phyloP scores from a whole-genome alignment of 2,888 invertebrate species.

The Pogonocherus hispidulus region DNA sequence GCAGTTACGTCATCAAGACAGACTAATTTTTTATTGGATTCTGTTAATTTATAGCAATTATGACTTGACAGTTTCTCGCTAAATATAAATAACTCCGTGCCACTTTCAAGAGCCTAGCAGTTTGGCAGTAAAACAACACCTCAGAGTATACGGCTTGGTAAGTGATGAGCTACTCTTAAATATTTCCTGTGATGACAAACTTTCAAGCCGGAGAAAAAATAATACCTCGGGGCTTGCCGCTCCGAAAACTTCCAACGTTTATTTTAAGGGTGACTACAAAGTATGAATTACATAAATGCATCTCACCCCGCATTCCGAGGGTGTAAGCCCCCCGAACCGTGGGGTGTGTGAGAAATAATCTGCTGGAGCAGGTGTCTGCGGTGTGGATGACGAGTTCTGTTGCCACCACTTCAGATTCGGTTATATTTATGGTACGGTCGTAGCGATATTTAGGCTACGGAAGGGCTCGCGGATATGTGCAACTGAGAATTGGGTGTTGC shows the following conservation, averaged over 20 bases:
- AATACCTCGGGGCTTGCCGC: background rate
- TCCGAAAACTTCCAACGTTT: constrained; percentile 18
- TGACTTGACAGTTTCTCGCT: too few relatives aligned
- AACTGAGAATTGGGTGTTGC: too few relatives aligned
- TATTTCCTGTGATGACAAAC: too few relatives aligned
- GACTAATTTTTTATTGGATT: too few relatives aligned
- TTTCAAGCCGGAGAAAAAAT: background rate
- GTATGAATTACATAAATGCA: constrained; percentile 38
- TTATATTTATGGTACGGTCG: constrained; percentile 9
- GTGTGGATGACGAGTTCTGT: constrained; percentile 41
- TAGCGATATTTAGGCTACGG: background rate
- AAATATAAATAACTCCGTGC: too few relatives aligned
- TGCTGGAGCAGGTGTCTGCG: constrained; percentile 47
- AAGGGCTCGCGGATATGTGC: background rate
- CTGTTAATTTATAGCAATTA: too few relatives aligned
- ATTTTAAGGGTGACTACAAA: constrained; percentile 28
- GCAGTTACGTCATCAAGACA: too few relatives aligned
- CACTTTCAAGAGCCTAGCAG: too few relatives aligned
- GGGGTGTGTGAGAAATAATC: constrained; percentile 46
- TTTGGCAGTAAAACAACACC: too few relatives aligned
- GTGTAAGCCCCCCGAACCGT: constrained; percentile 35
- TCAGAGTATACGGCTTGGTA: too few relatives aligned
- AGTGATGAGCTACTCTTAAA: too few relatives aligned
- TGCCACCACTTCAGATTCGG: constrained; percentile 30
- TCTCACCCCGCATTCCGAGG: constrained; percentile 33